A percentile compares a stretch with the other conserved stretches of the same genome.
phyloP scores from a whole-genome alignment of 1,140 invertebrate genomes.

The Zaprionus lachaisei region DNA sequence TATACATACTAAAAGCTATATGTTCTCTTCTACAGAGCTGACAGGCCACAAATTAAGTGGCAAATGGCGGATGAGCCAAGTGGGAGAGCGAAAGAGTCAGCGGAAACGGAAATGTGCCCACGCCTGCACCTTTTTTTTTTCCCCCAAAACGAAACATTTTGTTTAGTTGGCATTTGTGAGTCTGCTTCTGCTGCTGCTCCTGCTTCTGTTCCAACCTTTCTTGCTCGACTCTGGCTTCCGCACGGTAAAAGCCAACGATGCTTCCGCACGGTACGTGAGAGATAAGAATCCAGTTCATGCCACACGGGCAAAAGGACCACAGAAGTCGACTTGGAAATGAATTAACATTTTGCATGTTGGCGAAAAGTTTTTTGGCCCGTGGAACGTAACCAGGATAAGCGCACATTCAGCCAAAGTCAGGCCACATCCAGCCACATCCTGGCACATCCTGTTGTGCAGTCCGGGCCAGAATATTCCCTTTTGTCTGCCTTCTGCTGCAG shows the following conservation, averaged over 20 bases:
- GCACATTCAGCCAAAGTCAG: conserved; percentile 8
- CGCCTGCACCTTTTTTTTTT: conserved; percentile 43
- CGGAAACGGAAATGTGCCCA: conserved; percentile 68
- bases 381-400: conserved; percentile 24
- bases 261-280: conserved; percentile 48
- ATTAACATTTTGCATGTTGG: conserved; percentile 80
- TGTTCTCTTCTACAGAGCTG: conserved; percentile 19
- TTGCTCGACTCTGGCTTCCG: conserved; percentile 5
- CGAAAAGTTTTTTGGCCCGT: conserved; percentile 31
- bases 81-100: background rate
- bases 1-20: background rate
- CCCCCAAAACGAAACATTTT: conserved; percentile 49
- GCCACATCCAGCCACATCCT: background rate
- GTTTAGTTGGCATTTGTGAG: conserved; percentile 53
- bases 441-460: conserved; percentile 26
- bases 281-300: conserved; percentile 74
- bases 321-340: conserved; percentile 68
- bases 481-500: conserved; percentile 37
- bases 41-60: conserved; percentile 37
- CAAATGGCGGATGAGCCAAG: conserved; percentile 1
- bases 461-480: conserved; percentile 44
- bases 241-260: conserved; percentile 3
- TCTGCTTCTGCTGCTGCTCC: background rate
- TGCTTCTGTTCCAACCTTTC: background rate
- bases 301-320: conserved; percentile 29